Conservation (phyloP, 2,888 invertebrate species). For the Furcula furcula region DNA sequence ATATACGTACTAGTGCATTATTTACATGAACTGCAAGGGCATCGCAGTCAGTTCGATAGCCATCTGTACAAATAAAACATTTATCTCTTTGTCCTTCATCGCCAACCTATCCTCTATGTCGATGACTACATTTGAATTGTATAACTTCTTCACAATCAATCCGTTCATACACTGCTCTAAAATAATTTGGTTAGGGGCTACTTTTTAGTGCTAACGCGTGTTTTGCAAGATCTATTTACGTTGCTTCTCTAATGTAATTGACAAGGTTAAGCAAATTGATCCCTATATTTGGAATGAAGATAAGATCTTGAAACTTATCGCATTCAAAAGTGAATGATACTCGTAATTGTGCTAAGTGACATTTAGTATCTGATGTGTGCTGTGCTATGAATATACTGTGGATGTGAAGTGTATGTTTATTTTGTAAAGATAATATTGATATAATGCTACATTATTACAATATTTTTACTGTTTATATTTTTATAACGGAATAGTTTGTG, state of each 20-base stretch:
- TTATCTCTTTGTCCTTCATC: conserved; percentile 8
- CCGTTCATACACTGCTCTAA: conserved; percentile 3
- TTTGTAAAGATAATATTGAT: too few relatives aligned
- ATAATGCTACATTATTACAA: too few relatives aligned
- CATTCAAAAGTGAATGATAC: neutral
- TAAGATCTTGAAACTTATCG: neutral
- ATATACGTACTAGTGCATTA: too few relatives aligned
- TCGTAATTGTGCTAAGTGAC: too few relatives aligned
- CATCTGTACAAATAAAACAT: conserved; percentile 9
- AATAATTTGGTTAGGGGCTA: conserved; percentile 7
- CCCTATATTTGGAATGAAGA: neutral
- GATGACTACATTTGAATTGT: neutral
- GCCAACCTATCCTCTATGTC: neutral
- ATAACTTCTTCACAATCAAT: neutral
- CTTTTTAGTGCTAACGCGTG: conserved; percentile 4
- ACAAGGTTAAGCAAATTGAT: neutral
- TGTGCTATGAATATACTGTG: too few relatives aligned
- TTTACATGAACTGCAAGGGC: conserved; percentile 17
- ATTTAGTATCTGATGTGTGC: too few relatives aligned
- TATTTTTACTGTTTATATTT: too few relatives aligned
- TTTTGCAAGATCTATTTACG: conserved; percentile 4
- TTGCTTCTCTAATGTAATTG: conserved; percentile 5
- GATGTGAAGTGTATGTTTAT: too few relatives aligned
- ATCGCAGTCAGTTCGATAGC: conserved; percentile 8
- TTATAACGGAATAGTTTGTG: too few relatives aligned